These are phyloP conservation scores for Drosophila repleta DNA, from an alignment of 1,140 invertebrate species.

Conservation along the genomic window DNA sequence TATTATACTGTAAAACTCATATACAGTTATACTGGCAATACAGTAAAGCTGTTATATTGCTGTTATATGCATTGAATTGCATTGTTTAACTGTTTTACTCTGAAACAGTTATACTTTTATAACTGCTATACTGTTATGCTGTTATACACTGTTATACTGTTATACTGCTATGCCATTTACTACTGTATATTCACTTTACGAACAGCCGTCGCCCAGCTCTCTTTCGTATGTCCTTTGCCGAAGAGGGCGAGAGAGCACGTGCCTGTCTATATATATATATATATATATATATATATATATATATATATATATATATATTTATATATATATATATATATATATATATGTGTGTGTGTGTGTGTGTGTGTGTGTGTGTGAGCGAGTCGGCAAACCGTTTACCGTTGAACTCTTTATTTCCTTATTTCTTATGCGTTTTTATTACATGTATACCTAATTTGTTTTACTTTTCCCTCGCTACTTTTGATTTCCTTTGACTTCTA, in stretches of 20 bases:
- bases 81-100: neutral
- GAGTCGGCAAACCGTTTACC: constrained; percentile 5
- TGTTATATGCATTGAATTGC: too few species aligned
- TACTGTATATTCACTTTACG: constrained; percentile 35
- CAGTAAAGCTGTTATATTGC: too few species aligned
- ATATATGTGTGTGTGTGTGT: too few species aligned
- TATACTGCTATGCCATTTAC: neutral
- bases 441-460: neutral
- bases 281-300: too few species aligned
- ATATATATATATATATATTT: too few species aligned
- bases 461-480: neutral
- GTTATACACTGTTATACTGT: too few species aligned
- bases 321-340: too few species aligned
- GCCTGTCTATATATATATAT: too few species aligned
- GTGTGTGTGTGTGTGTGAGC: constrained; percentile 20
- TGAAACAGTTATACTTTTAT: neutral
- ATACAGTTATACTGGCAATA: too few species aligned
- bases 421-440: neutral
- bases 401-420: constrained; percentile 2
- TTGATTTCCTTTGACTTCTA: neutral
- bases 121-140: too few species aligned
- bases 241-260: constrained; percentile 44
- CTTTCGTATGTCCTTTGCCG: constrained; percentile 25
- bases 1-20: neutral
- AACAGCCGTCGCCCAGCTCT: constrained; percentile 20